Percentiles rank a stretch among this genome's conserved stretches.
phyloP scores from a whole-genome alignment of 2,888 invertebrate genomes.

The Adineta ricciae region DNA sequence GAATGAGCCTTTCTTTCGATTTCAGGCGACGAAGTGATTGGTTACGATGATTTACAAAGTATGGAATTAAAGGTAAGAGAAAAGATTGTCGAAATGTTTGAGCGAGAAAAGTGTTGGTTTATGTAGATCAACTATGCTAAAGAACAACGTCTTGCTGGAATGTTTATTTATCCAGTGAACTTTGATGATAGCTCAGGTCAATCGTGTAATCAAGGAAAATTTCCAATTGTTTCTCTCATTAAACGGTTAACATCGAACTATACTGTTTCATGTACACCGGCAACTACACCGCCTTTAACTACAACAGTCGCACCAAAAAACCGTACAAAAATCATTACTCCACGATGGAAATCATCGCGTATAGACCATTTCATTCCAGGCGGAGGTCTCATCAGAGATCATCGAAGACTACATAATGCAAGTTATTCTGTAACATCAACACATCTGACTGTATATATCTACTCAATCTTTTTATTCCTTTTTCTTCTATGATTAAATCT shows the following conservation, averaged over 20 bases:
- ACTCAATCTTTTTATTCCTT: background rate
- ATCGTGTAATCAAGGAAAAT: constrained; percentile 33
- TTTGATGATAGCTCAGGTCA: constrained; percentile 32
- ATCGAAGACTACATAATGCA: background rate
- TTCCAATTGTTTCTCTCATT: constrained; percentile 26
- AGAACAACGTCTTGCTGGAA: constrained; percentile 18
- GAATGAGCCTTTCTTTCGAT: background rate
- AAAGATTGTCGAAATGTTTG: background rate
- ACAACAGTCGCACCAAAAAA: constrained; percentile 10
- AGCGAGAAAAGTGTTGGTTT: background rate
- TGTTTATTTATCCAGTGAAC: constrained; percentile 20
- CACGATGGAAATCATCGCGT: constrained; percentile 23
- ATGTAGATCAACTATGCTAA: constrained; percentile 27
- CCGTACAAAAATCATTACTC: constrained; percentile 25
- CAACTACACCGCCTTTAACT: background rate
- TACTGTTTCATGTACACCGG: constrained; percentile 21
- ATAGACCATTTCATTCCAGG: background rate
- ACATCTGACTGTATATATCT: background rate
- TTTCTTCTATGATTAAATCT: background rate
- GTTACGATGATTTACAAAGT: constrained; percentile 14
- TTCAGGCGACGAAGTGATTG: constrained; percentile 12
- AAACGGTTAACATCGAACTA: constrained; percentile 19
- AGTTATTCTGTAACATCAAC: background rate
- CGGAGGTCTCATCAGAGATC: background rate
- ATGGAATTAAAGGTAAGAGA: background rate